These are phyloP conservation scores for Sphenodon punctatus DNA, from an alignment of 2,797 vertebrate species.

Conservation along the genomic window DNA sequence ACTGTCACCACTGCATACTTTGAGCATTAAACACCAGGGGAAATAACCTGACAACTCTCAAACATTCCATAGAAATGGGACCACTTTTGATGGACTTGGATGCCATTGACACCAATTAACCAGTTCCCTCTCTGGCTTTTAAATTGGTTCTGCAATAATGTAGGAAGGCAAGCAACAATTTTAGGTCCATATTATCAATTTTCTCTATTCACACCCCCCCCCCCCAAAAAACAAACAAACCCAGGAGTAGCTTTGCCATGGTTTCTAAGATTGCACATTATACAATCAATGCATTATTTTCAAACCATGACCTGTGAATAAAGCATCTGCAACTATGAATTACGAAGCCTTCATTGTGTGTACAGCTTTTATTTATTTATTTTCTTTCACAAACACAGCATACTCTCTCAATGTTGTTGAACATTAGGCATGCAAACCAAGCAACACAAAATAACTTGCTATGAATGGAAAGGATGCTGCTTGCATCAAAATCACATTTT, in stretches of 20 bases:
- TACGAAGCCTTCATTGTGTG: background rate
- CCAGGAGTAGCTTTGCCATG: too few relatives aligned
- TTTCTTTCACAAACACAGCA: too few relatives aligned
- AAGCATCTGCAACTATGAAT: background rate
- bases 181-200: background rate
- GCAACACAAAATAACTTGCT: too few relatives aligned
- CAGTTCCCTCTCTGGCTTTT: background rate
- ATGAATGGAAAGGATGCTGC: too few relatives aligned
- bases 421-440: too few relatives aligned
- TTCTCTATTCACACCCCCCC: background rate
- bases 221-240: background rate
- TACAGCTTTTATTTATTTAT: background rate
- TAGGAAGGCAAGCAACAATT: background rate
- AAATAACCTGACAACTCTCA: slow-evolving; percentile 23
- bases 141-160: background rate
- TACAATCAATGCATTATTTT: background rate
- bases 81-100: background rate
- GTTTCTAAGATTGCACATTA: too few relatives aligned
- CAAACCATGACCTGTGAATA: background rate
- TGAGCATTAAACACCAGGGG: slow-evolving; percentile 24
- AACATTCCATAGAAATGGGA: slow-evolving; percentile 12
- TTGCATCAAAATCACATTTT: too few relatives aligned
- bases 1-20: slow-evolving; percentile 26
- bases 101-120: background rate
- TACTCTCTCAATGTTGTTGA: too few relatives aligned